Conservation (phyloP, 2,888 invertebrate species). For the Zygaena filipendulae region DNA sequence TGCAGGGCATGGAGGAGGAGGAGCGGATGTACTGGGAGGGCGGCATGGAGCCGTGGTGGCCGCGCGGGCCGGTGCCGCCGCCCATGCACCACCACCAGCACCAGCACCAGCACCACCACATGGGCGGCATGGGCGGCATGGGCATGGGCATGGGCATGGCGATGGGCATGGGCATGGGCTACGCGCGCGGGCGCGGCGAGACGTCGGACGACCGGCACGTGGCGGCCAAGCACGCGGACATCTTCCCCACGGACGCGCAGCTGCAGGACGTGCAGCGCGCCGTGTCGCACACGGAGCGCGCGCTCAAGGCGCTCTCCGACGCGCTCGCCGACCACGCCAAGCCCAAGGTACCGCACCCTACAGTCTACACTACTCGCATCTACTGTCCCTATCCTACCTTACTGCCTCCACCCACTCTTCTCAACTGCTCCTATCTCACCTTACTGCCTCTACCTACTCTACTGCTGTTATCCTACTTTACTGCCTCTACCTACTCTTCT, state of each 20-base stretch:
- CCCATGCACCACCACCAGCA: conserved; percentile 46
- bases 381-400: neutral
- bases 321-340: conserved; percentile 74
- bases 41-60: conserved; percentile 70
- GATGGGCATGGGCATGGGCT: conserved; percentile 35
- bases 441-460: too few species aligned
- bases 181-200: conserved; percentile 81
- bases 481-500: too few species aligned
- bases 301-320: conserved; percentile 94
- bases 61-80: conserved; percentile 52
- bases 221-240: conserved; percentile 90
- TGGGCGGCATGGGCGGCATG: neutral
- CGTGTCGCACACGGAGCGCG: conserved; percentile 93
- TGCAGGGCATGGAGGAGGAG: conserved; percentile 77
- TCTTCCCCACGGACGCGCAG: conserved; percentile 94
- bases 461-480: too few species aligned
- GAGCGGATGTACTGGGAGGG: conserved; percentile 92
- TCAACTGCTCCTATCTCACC: too few species aligned
- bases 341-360: conserved; percentile 30
- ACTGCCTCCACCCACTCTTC: too few species aligned
- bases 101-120: conserved; percentile 21
- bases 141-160: conserved; percentile 24
- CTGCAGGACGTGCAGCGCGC: conserved; percentile 90
- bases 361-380: neutral
- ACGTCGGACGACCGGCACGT: conserved; percentile 97